Percentiles rank a stretch among this genome's conserved stretches.
Evolutionary conservation across 2,797 vertebrate species (phyloP).

Genomic region (Danio albolineatus): DNA sequence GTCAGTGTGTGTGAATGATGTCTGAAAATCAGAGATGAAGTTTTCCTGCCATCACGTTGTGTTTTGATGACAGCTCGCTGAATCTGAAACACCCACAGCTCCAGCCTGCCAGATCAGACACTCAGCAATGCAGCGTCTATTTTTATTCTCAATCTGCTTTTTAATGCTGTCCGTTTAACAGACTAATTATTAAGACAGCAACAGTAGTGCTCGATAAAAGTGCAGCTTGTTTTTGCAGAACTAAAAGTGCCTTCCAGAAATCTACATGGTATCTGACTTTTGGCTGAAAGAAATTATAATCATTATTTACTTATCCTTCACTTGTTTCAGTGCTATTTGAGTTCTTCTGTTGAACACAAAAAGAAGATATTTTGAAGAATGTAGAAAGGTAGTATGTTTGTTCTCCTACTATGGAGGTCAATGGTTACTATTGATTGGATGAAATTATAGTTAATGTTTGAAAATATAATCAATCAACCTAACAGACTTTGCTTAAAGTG

Average conservation of each 20-base stretch:
- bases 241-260: constrained; percentile 2
- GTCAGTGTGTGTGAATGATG: constrained; percentile 13
- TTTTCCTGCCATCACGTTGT: constrained; percentile 35
- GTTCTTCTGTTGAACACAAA: too few relatives aligned
- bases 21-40: constrained; percentile 12
- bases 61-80: constrained; percentile 49
- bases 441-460: too few relatives aligned
- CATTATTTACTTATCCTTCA: neutral
- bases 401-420: too few relatives aligned
- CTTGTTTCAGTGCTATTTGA: too few relatives aligned
- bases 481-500: too few relatives aligned
- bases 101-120: neutral
- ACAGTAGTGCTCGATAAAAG: neutral
- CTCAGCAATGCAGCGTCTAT: constrained; percentile 13
- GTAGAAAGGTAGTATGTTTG: too few relatives aligned
- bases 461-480: too few relatives aligned
- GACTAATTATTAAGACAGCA: constrained; percentile 20
- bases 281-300: neutral
- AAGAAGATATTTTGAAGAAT: too few relatives aligned
- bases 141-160: constrained; percentile 24
- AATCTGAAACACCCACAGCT: constrained; percentile 32
- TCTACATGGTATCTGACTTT: constrained; percentile 15
- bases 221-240: neutral
- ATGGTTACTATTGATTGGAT: too few relatives aligned
- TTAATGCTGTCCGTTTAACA: constrained; percentile 19